These are phyloP conservation scores for Clupea harengus DNA, from an alignment of 2,113 vertebrate species.

Conservation along the genomic window DNA sequence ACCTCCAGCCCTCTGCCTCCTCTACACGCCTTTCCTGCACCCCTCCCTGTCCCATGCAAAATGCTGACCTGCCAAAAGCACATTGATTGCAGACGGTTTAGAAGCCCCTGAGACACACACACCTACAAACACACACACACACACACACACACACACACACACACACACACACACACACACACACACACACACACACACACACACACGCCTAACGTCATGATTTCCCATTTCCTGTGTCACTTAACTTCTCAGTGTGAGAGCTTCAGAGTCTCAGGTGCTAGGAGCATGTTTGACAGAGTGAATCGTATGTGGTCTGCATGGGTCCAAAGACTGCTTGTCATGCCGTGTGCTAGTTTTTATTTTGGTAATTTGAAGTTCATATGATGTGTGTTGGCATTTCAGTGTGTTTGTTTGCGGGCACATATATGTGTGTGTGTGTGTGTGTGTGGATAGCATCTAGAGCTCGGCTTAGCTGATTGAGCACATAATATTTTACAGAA, in stretches of 20 bases:
- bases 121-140: constrained; percentile 26
- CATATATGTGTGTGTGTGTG: background rate
- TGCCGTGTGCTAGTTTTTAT: background rate
- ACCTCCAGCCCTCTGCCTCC: background rate
- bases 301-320: background rate
- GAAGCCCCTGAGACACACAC: constrained; percentile 30
- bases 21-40: background rate
- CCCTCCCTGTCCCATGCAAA: constrained; percentile 30
- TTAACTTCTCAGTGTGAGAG: background rate
- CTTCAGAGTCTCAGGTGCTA: background rate
- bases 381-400: background rate
- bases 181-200: background rate
- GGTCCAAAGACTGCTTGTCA: background rate
- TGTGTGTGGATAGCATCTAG: background rate
- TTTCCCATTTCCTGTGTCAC: background rate
- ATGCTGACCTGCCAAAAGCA: background rate
- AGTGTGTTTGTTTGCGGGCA: background rate
- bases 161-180: constrained; percentile 12
- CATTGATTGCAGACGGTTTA: constrained; percentile 8
- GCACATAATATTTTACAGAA: background rate
- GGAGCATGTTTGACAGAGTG: background rate
- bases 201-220: background rate
- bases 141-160: constrained; percentile 17
- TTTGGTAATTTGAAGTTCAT: background rate
- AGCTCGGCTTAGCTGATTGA: background rate